Percentiles rank a stretch among this genome's conserved stretches.
phyloP scores from a whole-genome alignment of 2,888 invertebrate genomes.

The Acanthoscelides obtectus region DNA sequence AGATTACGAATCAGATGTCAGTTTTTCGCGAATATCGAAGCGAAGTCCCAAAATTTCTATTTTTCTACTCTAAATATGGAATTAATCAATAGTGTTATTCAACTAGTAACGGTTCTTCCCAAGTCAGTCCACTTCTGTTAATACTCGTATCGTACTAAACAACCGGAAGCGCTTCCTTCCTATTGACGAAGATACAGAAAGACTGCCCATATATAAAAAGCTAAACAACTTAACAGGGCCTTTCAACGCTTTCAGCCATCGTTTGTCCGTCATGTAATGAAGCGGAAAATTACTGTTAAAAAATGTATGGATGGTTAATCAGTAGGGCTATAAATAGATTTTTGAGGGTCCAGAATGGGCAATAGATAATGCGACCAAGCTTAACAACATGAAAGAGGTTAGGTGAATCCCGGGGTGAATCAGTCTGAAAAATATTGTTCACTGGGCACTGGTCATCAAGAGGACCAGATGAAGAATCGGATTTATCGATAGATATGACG shows the following conservation, averaged over 20 bases:
- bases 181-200: neutral
- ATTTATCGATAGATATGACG: too few species aligned
- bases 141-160: neutral
- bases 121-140: neutral
- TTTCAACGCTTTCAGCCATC: neutral
- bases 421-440: too few species aligned
- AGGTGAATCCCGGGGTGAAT: too few species aligned
- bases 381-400: too few species aligned
- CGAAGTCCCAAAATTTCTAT: too few species aligned
- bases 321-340: neutral
- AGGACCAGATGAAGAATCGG: too few species aligned
- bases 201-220: neutral
- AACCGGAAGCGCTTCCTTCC: neutral
- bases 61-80: too few species aligned
- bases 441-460: too few species aligned
- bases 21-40: too few species aligned
- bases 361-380: too few species aligned
- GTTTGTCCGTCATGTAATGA: neutral
- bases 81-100: too few species aligned
- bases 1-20: too few species aligned
- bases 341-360: neutral
- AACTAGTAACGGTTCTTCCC: neutral
- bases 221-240: neutral
- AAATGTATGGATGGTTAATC: neutral
- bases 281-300: neutral